A percentile compares a stretch with the other conserved stretches of the same genome.
Evolutionary conservation across 1,140 invertebrate genomes (phyloP).

Genomic region (Platyura marginata): DNA sequence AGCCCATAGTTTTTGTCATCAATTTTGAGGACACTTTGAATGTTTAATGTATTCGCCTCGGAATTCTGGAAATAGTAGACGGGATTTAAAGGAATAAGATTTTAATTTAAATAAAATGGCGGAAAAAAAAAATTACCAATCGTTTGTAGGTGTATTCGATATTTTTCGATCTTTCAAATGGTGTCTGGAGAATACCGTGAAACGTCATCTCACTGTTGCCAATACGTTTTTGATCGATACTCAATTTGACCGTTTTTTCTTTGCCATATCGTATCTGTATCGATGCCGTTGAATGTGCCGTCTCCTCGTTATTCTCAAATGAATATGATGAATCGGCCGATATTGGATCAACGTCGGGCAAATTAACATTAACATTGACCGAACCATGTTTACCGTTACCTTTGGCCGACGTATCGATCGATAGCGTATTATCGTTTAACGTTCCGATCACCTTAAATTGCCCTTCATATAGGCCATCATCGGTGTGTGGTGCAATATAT

Average conservation of each 20-base stretch:
- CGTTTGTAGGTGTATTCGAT: conserved; percentile 31
- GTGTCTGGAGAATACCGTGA: conserved; percentile 21
- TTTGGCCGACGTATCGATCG: background rate
- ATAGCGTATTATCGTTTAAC: background rate
- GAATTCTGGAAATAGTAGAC: too few species aligned
- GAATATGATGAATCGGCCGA: background rate
- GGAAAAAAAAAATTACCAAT: too few species aligned
- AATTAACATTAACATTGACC: background rate
- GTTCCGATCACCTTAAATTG: background rate
- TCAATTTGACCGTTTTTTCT: background rate
- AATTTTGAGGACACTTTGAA: conserved; percentile 21
- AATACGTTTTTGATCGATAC: too few species aligned
- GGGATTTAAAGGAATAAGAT: too few species aligned
- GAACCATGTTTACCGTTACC: background rate
- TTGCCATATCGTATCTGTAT: background rate
- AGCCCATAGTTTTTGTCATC: conserved; percentile 31
- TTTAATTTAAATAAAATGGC: too few species aligned
- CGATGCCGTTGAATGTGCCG: background rate
- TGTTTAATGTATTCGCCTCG: conserved; percentile 26
- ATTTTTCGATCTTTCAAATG: conserved; percentile 31
- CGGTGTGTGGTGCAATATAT: conserved; percentile 5
- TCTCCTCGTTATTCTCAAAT: background rate
- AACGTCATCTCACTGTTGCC: too few species aligned
- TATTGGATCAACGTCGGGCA: background rate
- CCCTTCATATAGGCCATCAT: conserved; percentile 7